Evolutionary conservation across 2,797 vertebrate genomes (phyloP), one percentile per base, ranked within the genome.

Genomic region (Bryconaethiops microstoma): DNA sequence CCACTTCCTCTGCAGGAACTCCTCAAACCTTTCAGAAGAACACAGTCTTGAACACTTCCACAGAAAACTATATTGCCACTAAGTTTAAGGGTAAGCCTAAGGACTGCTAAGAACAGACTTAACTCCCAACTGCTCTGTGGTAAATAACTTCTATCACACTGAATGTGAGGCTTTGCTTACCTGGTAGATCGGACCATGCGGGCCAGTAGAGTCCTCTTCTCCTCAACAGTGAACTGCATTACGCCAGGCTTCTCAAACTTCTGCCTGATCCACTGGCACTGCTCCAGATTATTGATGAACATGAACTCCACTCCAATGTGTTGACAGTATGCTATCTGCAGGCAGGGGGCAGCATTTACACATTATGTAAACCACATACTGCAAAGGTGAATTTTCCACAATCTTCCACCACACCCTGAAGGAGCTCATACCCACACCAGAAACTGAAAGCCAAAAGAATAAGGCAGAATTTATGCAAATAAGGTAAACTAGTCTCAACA

Each of bases 241-340:
- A 95, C 87, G 3, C 94, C 95, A 0, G 95, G 96, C 0, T 92
- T 96, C 91, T 97, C 96, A 55, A 97, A 95, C 82, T 94, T 97
- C 90, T 94, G 93, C 7, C 95, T 91, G 81, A 98, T 96, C 96
- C 96, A 97, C 83, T 97, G 96, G 88, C 95, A 97, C 87, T 97
- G 96, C 65, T 95, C 93, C 88, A 96, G 93, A 0, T 97, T 95
- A 21, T 98, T 97, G 85, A 97, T 97, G 90, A 97, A 97, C 97
- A 97, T 97, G 50, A 95, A 97, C 80, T 97, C 96, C 77, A 97
- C 89, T 57, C 96, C 96, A 0, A 96, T 93, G 85, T 96, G 96
- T 90, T 96, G 96, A 84, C 96, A 97, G 86, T 97, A 97, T 0
- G 96, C 93, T 92, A 93, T 95, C 96, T 97, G 84, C 21, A 60